A percentile compares a stretch with the other conserved stretches of the same genome.
Evolutionary conservation across 2,888 invertebrate genomes (phyloP).

Genomic region (Baronia brevicornis): DNA sequence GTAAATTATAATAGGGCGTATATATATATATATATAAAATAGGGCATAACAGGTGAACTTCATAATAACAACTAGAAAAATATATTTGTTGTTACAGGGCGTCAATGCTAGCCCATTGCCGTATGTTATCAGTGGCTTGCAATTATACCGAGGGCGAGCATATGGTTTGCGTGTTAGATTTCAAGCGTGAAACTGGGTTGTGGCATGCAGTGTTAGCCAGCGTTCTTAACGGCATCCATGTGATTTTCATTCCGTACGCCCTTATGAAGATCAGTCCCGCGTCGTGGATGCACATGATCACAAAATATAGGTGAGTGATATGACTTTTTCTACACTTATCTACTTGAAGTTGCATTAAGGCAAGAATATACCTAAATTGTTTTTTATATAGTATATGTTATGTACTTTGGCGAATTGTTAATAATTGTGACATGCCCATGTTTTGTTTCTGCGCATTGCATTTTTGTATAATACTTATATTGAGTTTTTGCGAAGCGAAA

Average conservation of each 20-base stretch:
- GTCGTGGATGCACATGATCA: conserved; percentile 99
- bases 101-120: conserved; percentile 97
- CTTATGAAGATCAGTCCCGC: conserved; percentile 99
- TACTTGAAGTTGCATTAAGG: not conserved
- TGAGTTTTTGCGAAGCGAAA: too few species aligned
- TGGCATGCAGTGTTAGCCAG: conserved; percentile 93
- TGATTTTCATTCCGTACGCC: conserved; percentile 98
- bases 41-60: too few species aligned
- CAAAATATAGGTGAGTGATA: conserved; percentile 82
- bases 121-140: conserved; percentile 96
- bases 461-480: too few species aligned
- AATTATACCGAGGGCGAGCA: conserved; percentile 99
- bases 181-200: conserved; percentile 95
- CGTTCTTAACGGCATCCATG: conserved; percentile 98
- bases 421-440: too few species aligned
- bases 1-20: too few species aligned
- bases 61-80: too few species aligned
- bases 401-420: too few species aligned
- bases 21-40: too few species aligned
- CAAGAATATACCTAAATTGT: too few species aligned
- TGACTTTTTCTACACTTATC: conserved; percentile 2
- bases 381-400: too few species aligned
- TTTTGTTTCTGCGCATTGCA: too few species aligned
- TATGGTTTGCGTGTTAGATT: conserved; percentile 98
- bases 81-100: too few species aligned